A percentile compares a stretch with the other conserved stretches of the same genome.
Conservation (phyloP, 2,113 vertebrate species). For the Terrapene triunguis region DNA sequence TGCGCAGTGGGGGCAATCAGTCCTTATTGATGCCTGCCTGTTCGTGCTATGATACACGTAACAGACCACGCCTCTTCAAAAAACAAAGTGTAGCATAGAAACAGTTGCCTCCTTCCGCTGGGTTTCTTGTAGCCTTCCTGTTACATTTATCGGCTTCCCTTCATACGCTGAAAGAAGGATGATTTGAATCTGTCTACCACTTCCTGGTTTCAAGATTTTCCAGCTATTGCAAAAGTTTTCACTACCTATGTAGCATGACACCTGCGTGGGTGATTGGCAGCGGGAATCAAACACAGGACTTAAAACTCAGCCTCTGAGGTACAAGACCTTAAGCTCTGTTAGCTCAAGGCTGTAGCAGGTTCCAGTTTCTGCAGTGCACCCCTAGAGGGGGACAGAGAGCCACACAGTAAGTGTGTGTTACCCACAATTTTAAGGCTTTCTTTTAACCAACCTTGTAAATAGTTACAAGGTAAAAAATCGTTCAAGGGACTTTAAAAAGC, state of each 20-base stretch:
- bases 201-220: neutral
- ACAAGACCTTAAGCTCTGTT: neutral
- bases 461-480: neutral
- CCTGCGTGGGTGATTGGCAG: neutral
- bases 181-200: constrained; percentile 24
- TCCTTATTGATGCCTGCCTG: neutral
- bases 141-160: constrained; percentile 16
- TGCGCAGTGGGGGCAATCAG: neutral
- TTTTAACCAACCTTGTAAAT: neutral
- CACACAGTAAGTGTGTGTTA: neutral
- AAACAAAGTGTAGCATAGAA: neutral
- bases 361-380: neutral
- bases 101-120: too few species aligned
- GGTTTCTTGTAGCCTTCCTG: neutral
- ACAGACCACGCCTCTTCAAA: constrained; percentile 22
- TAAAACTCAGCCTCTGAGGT: neutral
- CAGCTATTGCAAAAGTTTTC: neutral
- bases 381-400: neutral
- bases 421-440: neutral
- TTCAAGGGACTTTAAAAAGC: neutral
- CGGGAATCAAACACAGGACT: neutral
- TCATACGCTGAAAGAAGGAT: neutral
- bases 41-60: neutral
- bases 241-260: neutral
- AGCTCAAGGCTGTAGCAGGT: neutral